phyloP scores from a whole-genome alignment of 2,113 vertebrate genomes.

The Gallinago jamesoni region DNA sequence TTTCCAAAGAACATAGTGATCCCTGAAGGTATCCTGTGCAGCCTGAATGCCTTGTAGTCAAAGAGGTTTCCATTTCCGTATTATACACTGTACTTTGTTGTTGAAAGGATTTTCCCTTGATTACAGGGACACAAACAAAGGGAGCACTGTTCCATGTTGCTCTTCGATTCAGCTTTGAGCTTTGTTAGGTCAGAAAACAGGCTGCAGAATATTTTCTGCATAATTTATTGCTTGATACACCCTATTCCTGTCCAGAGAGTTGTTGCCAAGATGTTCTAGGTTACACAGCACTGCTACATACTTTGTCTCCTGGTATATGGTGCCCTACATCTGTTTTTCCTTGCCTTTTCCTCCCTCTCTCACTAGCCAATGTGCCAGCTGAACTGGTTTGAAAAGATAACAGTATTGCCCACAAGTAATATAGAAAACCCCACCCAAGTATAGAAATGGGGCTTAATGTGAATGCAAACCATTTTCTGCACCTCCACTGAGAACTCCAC shows the following conservation, averaged over 20 bases:
- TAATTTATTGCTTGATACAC: neutral
- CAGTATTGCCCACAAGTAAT: neutral
- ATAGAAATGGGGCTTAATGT: neutral
- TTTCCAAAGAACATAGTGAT: slow-evolving; percentile 29
- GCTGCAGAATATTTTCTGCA: neutral
- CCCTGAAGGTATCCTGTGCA: slow-evolving; percentile 1
- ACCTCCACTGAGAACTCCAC: too few relatives aligned
- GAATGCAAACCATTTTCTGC: neutral
- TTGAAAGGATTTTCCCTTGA: slow-evolving; percentile 49
- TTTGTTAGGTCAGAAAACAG: neutral
- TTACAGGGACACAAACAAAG: slow-evolving; percentile 49
- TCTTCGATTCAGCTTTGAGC: neutral
- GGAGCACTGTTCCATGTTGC: slow-evolving; percentile 8
- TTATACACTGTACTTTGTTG: slow-evolving; percentile 5
- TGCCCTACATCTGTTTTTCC: neutral
- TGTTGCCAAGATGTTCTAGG: neutral
- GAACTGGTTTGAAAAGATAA: neutral
- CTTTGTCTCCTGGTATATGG: neutral
- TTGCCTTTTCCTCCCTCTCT: neutral
- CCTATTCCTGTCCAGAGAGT: neutral
- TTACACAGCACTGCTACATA: neutral
- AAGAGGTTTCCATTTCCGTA: neutral
- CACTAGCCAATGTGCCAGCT: neutral
- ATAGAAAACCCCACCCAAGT: rapidly evolving
- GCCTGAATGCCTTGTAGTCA: neutral